A percentile compares a stretch with the other conserved stretches of the same genome.
Conservation (phyloP, 1,140 invertebrate species). For the Aphelenchoides besseyi region DNA sequence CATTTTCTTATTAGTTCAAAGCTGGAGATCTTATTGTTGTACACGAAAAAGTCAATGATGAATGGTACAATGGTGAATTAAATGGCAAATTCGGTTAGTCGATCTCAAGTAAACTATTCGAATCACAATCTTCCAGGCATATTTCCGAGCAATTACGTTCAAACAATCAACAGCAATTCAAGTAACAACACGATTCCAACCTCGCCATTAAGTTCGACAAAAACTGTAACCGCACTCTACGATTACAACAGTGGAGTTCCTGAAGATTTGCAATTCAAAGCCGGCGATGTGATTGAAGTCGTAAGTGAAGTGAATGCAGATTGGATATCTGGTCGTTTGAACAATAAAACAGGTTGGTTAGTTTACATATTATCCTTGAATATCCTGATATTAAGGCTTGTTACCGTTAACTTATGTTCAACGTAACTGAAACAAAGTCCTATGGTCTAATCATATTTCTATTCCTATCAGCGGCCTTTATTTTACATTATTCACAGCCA, state of each 20-base stretch:
- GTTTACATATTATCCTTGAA: too few species aligned
- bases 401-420: constrained; percentile 41
- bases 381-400: too few species aligned
- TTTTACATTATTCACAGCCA: not conserved
- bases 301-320: constrained; percentile 31
- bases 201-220: constrained; percentile 40
- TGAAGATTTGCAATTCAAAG: constrained; percentile 45
- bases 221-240: constrained; percentile 35
- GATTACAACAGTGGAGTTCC: constrained; percentile 45
- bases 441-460: constrained; percentile 15
- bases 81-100: constrained; percentile 75
- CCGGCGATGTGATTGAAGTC: constrained; percentile 43
- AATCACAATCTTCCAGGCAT: too few species aligned
- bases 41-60: constrained; percentile 61
- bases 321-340: constrained; percentile 42
- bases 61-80: constrained; percentile 95
- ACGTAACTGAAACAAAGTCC: constrained; percentile 30
- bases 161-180: constrained; percentile 54
- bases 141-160: constrained; percentile 74
- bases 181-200: not conserved
- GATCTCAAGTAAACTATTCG: too few species aligned
- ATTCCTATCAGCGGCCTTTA: not conserved
- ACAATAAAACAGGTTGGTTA: constrained; percentile 23
- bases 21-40: constrained; percentile 43
- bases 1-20: constrained; percentile 42